phyloP scores from a whole-genome alignment of 2,113 vertebrate species.

The Hydropotes inermis region DNA sequence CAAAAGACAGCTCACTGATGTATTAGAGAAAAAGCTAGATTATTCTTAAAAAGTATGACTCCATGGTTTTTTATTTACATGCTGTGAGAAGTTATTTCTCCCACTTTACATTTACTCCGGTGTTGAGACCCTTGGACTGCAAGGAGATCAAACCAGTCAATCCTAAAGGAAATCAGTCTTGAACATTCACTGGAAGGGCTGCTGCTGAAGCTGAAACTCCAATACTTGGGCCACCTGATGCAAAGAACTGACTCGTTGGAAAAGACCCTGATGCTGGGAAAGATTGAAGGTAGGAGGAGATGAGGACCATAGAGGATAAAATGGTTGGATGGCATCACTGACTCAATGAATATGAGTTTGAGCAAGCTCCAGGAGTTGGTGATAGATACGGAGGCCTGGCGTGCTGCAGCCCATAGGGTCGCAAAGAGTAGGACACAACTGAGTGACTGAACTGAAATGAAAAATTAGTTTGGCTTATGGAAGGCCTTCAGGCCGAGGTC shows the following conservation, averaged over 20 bases:
- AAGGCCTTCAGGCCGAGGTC: not conserved
- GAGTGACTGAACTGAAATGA: not conserved
- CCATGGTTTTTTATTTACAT: not conserved
- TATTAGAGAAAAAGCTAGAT: not conserved
- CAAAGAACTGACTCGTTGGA: accelerated
- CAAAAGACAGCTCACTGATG: not conserved
- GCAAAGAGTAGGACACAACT: accelerated
- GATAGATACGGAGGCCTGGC: accelerated
- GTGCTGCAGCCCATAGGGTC: not conserved
- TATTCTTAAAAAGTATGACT: not conserved
- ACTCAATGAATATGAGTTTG: not conserved
- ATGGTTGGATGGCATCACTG: not conserved
- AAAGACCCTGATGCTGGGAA: not conserved
- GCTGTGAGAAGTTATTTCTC: not conserved
- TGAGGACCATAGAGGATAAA: not conserved
- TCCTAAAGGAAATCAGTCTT: not conserved
- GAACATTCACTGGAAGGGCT: not conserved
- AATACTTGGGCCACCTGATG: not conserved
- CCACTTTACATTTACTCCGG: not conserved
- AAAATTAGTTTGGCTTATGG: not conserved
- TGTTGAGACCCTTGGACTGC: not conserved
- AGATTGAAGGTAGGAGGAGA: not conserved
- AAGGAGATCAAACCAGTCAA: not conserved
- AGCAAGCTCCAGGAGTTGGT: not conserved
- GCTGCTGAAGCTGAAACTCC: not conserved